A percentile compares a stretch with the other conserved stretches of the same genome.
These are phyloP conservation scores for Creontiades dilutus DNA, from an alignment of 2,888 invertebrate species.

Conservation along the genomic window DNA sequence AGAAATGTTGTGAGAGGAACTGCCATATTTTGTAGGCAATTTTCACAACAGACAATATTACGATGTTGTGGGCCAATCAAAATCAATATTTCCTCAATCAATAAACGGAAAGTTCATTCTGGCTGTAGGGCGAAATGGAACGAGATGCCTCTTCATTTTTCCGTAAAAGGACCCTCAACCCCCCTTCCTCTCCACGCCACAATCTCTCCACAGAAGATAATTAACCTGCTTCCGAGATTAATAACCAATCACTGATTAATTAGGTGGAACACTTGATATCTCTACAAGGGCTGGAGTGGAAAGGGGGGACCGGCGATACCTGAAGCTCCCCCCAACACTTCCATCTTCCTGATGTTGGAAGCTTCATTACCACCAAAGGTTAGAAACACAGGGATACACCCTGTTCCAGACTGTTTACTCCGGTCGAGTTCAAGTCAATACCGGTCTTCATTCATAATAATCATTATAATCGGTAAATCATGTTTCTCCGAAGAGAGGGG, in stretches of 20 bases:
- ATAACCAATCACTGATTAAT: slow-evolving; percentile 70
- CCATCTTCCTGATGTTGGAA: slow-evolving; percentile 24
- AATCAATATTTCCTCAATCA: neutral
- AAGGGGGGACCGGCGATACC: slow-evolving; percentile 45
- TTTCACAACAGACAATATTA: no score
- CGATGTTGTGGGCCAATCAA: neutral
- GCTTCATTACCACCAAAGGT: slow-evolving; percentile 30
- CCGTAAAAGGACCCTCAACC: slow-evolving; percentile 51
- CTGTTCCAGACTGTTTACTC: neutral
- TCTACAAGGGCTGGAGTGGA: neutral
- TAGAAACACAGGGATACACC: neutral
- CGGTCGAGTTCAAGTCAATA: neutral
- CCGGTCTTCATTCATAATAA: neutral
- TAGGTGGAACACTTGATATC: slow-evolving; percentile 70
- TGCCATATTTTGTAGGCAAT: no score
- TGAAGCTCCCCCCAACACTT: slow-evolving; percentile 43
- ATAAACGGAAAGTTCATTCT: neutral
- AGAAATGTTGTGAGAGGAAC: no score
- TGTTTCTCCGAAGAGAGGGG: no score
- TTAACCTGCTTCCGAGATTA: slow-evolving; percentile 69
- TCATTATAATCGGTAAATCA: neutral
- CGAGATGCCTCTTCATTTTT: slow-evolving; percentile 57
- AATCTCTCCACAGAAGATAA: slow-evolving; percentile 53
- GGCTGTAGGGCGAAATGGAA: slow-evolving; percentile 24
- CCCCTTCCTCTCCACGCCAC: neutral